phyloP scores from a whole-genome alignment of 2,797 vertebrate species.

The Sebastes glaucus region DNA sequence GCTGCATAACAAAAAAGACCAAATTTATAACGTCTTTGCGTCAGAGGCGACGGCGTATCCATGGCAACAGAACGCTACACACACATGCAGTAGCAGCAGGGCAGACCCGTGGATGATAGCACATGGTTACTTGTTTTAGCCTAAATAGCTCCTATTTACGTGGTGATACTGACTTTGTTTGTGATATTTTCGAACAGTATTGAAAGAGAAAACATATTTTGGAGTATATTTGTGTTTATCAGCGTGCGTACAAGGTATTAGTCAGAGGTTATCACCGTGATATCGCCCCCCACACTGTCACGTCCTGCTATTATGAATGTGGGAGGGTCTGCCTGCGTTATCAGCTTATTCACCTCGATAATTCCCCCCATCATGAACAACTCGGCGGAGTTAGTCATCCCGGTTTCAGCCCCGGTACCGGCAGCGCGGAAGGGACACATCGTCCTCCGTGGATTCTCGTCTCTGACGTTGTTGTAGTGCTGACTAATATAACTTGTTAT shows the following conservation, averaged over 20 bases:
- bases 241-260: not conserved
- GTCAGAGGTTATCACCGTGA: not conserved
- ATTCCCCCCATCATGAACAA: conserved; percentile 54
- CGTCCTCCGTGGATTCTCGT: conserved; percentile 76
- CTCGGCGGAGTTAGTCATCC: conserved; percentile 78
- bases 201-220: not conserved
- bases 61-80: conserved; percentile 87
- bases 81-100: conserved; percentile 64
- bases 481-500: conserved; percentile 84
- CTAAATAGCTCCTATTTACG: not conserved
- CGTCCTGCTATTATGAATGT: not conserved
- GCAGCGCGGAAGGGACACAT: conserved; percentile 71
- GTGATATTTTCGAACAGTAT: not conserved
- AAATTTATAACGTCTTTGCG: conserved; percentile 89
- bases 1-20: conserved; percentile 91
- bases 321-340: conserved; percentile 32
- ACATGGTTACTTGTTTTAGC: conserved; percentile 50
- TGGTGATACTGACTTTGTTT: not conserved
- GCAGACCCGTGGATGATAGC: conserved; percentile 42
- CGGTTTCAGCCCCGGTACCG: conserved; percentile 59
- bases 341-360: conserved; percentile 38
- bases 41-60: conserved; percentile 87
- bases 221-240: not conserved
- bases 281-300: not conserved
- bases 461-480: conserved; percentile 79